Evolutionary conservation across 2,888 invertebrate genomes (phyloP).

Genomic region (Nycteola revayana): DNA sequence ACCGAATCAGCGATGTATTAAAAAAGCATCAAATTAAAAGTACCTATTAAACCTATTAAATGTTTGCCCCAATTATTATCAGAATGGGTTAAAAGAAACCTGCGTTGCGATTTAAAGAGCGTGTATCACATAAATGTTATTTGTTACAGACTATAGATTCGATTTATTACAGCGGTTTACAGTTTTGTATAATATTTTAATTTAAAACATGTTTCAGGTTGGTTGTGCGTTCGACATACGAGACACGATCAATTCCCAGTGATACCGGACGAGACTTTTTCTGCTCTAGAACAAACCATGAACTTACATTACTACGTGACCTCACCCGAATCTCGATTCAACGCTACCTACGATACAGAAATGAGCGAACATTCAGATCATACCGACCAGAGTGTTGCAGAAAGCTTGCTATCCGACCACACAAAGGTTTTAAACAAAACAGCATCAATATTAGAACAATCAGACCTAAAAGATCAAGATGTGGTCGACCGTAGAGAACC

Average conservation of each 20-base stretch:
- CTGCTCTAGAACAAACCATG: constrained; percentile 57
- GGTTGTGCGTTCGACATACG: constrained; percentile 89
- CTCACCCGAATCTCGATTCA: constrained; percentile 58
- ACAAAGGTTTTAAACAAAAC: constrained; percentile 44
- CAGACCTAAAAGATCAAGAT: constrained; percentile 48
- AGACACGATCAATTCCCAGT: constrained; percentile 90
- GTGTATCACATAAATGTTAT: too few species aligned
- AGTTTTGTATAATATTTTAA: constrained; percentile 1
- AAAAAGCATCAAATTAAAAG: too few species aligned
- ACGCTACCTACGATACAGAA: constrained; percentile 56
- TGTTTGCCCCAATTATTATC: too few species aligned
- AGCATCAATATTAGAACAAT: constrained; percentile 44
- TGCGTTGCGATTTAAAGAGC: too few species aligned
- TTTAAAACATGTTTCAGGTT: constrained; percentile 81
- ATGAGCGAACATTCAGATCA: constrained; percentile 74
- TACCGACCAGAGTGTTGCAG: constrained; percentile 70
- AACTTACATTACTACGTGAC: constrained; percentile 53
- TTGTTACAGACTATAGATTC: too few species aligned
- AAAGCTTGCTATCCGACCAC: constrained; percentile 64
- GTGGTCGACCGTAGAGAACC: constrained; percentile 56
- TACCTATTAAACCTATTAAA: too few species aligned
- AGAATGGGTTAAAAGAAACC: too few species aligned
- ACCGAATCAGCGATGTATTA: too few species aligned
- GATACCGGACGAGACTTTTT: constrained; percentile 85
- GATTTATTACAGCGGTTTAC: too few species aligned